A percentile compares a stretch with the other conserved stretches of the same genome.
These are phyloP conservation scores for Mesoclemmys tuberculata DNA, from an alignment of 2,113 vertebrate genomes.

Conservation along the genomic window DNA sequence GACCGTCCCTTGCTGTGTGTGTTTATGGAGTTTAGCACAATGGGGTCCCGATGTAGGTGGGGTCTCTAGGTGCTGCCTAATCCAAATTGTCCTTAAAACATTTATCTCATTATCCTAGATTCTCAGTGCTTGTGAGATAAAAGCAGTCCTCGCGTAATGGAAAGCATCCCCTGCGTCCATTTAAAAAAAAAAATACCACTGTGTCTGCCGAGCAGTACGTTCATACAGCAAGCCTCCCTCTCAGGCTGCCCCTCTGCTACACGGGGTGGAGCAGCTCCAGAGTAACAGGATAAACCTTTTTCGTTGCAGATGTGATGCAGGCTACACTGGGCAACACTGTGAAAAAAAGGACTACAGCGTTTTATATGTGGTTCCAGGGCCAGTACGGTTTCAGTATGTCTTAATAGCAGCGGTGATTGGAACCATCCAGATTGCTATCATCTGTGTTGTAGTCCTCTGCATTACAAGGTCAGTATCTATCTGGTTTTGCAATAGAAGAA, in stretches of 20 bases:
- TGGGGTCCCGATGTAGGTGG: not conserved
- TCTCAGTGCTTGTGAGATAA: not conserved
- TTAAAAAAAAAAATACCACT: not conserved
- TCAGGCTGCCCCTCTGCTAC: not conserved
- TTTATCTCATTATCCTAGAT: too few species aligned
- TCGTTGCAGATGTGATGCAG: constrained; percentile 92
- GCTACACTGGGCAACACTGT: constrained; percentile 96
- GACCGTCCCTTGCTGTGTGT: not conserved
- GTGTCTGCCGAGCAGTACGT: not conserved
- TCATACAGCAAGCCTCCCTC: not conserved
- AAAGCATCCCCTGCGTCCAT: not conserved
- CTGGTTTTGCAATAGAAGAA: not conserved
- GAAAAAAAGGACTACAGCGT: constrained; percentile 99
- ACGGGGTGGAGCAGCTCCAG: not conserved
- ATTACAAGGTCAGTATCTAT: constrained; percentile 92
- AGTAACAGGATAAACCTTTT: not conserved
- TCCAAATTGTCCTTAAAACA: not conserved
- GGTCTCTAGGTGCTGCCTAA: not conserved
- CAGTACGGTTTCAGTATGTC: constrained; percentile 96
- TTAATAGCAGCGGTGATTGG: constrained; percentile 99
- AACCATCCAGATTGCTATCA: constrained; percentile 98
- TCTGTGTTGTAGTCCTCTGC: constrained; percentile 98
- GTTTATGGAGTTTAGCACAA: not conserved
- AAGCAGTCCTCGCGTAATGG: not conserved
- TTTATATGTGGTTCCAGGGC: constrained; percentile 96